Evolutionary conservation across 2,888 invertebrate genomes (phyloP), one percentile per base, ranked within the genome.

Genomic region (Leptopilina drosophilae): DNA sequence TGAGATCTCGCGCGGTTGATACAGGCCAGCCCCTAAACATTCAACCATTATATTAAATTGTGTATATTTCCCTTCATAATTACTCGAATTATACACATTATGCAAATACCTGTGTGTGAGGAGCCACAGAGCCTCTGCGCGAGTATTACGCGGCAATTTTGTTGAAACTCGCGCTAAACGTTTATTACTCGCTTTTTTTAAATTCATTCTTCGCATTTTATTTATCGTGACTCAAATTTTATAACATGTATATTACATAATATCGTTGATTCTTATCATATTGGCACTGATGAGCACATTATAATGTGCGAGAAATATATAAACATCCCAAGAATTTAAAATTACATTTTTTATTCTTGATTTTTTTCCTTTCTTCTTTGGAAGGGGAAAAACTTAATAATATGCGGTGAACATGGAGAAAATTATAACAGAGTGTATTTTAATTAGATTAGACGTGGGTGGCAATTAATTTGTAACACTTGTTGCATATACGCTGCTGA

Each of bases 51-150:
- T 90, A 90, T 90, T 89, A 90, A 90, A 91, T 91, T 90, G 90
- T 90, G 90, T 91, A 90, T 90, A 91, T 91, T 91, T 90, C 89
- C 89, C 88, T 89, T 88, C 87, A 90, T 91, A 91, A 91, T 91
- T 91, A 90, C 90, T 90, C 88, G 91, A 91, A 91, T 91, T 91
- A 91, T 90, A 89, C 88, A 90, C 90, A 91, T 91, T 91, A 91
- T 91, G 91, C 89, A 91, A 91, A 91, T 91, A 87, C 88, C 79
- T 90, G 90, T 90, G 91, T 91, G 64, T 78, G 73, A 73, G n/a
- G 67, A 78, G 80, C 79, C 83, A 82, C 81, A 76, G 80, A 77
- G 76, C 78, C 81, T 80, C 82, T 80, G 81, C 82, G 83, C 82
- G 83, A 81, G 86, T 87, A 91, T 91, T 90, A 90, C 89, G 87